These are phyloP conservation scores for Gymnothorax javanicus DNA, from an alignment of 2,797 vertebrate genomes.

Conservation along the genomic window DNA sequence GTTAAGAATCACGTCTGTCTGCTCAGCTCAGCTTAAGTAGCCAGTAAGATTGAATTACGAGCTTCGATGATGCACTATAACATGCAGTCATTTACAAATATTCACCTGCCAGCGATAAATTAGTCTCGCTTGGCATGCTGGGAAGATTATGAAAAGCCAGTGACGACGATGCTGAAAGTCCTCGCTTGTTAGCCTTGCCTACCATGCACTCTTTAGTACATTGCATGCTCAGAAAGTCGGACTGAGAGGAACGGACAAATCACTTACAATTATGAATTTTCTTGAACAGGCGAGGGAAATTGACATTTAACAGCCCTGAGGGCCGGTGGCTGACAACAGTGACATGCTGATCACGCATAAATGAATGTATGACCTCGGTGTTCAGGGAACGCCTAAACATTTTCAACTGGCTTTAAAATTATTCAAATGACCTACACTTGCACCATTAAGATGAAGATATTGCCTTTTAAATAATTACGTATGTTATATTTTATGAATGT, in stretches of 20 bases:
- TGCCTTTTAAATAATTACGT: neutral
- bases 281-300: neutral
- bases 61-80: conserved; percentile 47
- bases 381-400: neutral
- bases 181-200: neutral
- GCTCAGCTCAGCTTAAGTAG: conserved; percentile 49
- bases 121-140: conserved; percentile 40
- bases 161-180: neutral
- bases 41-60: conserved; percentile 56
- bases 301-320: neutral
- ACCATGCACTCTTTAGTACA: neutral
- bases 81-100: conserved; percentile 42
- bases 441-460: neutral
- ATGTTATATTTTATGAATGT: conserved; percentile 28
- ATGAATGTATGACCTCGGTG: neutral
- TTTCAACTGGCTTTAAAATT: neutral
- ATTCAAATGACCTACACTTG: neutral
- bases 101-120: conserved; percentile 47
- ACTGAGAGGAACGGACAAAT: neutral
- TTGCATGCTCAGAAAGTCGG: neutral
- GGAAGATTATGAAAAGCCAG: conserved; percentile 33
- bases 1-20: conserved; percentile 40
- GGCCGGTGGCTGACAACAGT: neutral
- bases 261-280: neutral
- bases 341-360: neutral